Percentiles rank a stretch among this genome's conserved stretches.
Conservation (phyloP, 1,140 invertebrate species). For the Aphelenchoides besseyi region DNA sequence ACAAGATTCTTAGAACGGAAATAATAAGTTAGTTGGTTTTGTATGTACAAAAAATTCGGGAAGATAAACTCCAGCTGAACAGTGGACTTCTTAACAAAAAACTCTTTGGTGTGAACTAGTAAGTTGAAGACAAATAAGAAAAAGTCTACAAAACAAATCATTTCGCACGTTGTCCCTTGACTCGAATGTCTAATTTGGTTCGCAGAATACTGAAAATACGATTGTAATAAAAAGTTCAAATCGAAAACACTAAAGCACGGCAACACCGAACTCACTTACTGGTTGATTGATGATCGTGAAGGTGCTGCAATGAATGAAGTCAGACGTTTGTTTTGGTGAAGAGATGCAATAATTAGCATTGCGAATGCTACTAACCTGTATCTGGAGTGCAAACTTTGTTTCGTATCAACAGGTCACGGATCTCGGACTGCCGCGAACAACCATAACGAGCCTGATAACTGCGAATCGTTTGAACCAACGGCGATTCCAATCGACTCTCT, state of each 20-base stretch:
- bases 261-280: conserved; percentile 35
- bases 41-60: too few species aligned
- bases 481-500: conserved; percentile 54
- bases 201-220: conserved; percentile 56
- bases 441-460: conserved; percentile 54
- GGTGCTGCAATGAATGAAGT: too few species aligned
- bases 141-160: not conserved
- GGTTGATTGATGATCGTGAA: conserved; percentile 57
- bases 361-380: too few species aligned
- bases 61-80: too few species aligned
- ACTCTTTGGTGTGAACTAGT: not conserved
- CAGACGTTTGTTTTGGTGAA: too few species aligned
- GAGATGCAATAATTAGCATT: too few species aligned
- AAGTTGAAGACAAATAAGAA: not conserved
- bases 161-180: not conserved
- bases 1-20: too few species aligned
- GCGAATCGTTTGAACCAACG: conserved; percentile 57
- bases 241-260: not conserved
- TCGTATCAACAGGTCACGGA: conserved; percentile 58
- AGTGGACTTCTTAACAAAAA: too few species aligned
- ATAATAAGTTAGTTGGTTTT: too few species aligned
- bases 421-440: conserved; percentile 58
- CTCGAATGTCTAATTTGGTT: conserved; percentile 54
- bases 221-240: not conserved
- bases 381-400: conserved; percentile 56